A percentile compares a stretch with the other conserved stretches of the same genome.
These are phyloP conservation scores for Yasuhikotakia modesta DNA, from an alignment of 2,797 vertebrate genomes.

Conservation along the genomic window DNA sequence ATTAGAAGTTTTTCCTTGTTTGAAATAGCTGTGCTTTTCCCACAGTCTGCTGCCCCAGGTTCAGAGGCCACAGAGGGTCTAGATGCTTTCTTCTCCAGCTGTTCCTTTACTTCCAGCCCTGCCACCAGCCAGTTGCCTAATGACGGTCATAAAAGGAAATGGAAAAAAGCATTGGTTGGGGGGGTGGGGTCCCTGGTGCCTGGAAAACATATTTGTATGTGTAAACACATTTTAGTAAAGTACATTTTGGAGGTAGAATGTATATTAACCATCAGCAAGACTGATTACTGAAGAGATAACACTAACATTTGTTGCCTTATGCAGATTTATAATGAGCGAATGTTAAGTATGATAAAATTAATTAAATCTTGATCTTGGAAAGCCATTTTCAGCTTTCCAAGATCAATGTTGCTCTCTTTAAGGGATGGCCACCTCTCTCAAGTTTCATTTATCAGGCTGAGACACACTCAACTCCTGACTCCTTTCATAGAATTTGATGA, in stretches of 20 bases:
- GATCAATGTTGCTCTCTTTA: neutral
- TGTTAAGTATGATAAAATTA: conserved; percentile 23
- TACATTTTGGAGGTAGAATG: neutral
- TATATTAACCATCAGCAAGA: neutral
- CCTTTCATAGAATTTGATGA: neutral
- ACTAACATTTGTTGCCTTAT: neutral
- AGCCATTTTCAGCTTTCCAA: conserved; percentile 1
- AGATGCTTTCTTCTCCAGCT: conserved; percentile 54
- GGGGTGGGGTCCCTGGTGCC: neutral
- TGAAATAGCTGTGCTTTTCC: conserved; percentile 5
- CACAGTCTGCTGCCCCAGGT: conserved; percentile 34
- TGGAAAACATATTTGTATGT: conserved; percentile 9
- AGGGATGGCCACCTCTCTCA: neutral
- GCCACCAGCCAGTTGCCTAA: conserved; percentile 61
- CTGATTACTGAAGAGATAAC: neutral
- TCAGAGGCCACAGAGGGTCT: conserved; percentile 30
- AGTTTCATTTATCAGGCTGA: neutral
- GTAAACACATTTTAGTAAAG: conserved; percentile 6
- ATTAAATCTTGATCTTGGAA: conserved; percentile 3
- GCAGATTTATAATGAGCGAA: neutral
- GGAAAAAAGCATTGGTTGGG: neutral
- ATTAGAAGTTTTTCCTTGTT: neutral
- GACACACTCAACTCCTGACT: neutral
- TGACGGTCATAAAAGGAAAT: conserved; percentile 57
- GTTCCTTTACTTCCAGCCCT: conserved; percentile 37